Evolutionary conservation across 1,140 invertebrate genomes (phyloP).

Genomic region (Berghia stephanieae): DNA sequence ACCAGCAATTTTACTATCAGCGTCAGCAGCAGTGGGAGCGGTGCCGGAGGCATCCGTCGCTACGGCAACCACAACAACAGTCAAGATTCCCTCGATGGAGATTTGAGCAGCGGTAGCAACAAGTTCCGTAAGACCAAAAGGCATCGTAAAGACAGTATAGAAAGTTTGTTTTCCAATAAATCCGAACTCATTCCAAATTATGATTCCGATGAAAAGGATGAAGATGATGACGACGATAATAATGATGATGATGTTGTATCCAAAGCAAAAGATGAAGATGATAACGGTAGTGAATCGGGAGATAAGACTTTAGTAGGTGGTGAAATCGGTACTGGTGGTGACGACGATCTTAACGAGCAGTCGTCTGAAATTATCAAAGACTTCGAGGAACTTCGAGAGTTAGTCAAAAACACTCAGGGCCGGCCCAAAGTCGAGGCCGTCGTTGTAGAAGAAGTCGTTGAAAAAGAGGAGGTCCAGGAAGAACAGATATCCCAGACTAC

Average conservation of each 20-base stretch:
- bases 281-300: background rate
- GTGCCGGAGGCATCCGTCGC: no score
- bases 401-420: constrained; percentile 45
- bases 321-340: no score
- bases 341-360: constrained; percentile 12
- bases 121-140: no score
- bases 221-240: background rate
- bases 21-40: no score
- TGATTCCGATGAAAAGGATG: background rate
- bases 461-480: constrained; percentile 43
- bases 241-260: background rate
- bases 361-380: constrained; percentile 42
- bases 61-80: background rate
- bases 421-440: constrained; percentile 19
- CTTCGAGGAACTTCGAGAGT: constrained; percentile 52
- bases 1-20: no score
- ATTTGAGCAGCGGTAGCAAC: no score
- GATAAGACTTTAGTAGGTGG: background rate
- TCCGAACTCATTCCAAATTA: background rate
- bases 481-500: constrained; percentile 38
- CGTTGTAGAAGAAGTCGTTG: constrained; percentile 35
- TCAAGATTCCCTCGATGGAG: background rate
- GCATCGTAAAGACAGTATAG: no score
- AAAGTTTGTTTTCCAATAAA: background rate
- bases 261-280: background rate